These are phyloP conservation scores for Dicrurus megarhynchus DNA, from an alignment of 2,113 vertebrate genomes.

Conservation along the genomic window DNA sequence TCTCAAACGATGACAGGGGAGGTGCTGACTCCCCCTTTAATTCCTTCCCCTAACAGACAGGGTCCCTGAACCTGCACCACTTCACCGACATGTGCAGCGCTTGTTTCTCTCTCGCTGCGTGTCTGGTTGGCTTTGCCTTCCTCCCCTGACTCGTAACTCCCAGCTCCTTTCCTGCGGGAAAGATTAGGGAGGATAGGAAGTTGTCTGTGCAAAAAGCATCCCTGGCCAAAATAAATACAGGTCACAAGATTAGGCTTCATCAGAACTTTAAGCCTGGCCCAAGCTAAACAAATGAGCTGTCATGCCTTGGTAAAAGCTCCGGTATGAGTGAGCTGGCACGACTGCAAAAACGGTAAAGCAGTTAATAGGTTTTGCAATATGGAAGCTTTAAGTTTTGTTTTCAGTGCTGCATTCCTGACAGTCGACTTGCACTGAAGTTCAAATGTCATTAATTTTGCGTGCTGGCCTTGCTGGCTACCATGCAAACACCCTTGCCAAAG, in stretches of 20 bases:
- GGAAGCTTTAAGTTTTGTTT: conserved; percentile 58
- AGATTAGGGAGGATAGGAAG: conserved; percentile 74
- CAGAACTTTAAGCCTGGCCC: conserved; percentile 70
- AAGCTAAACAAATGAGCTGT: conserved; percentile 74
- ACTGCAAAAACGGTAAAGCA: conserved; percentile 51
- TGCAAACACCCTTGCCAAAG: background rate
- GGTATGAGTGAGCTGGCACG: conserved; percentile 54
- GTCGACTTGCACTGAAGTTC: conserved; percentile 18
- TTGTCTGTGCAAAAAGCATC: conserved; percentile 57
- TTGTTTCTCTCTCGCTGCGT: conserved; percentile 6
- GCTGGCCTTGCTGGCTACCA: background rate
- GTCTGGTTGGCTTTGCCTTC: conserved; percentile 52
- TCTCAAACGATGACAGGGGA: background rate
- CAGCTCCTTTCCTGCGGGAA: conserved; percentile 61
- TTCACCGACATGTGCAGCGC: background rate
- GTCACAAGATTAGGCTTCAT: conserved; percentile 76
- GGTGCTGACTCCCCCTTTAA: conserved; percentile 35
- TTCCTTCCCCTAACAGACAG: conserved; percentile 19
- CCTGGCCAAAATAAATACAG: conserved; percentile 71
- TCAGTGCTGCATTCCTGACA: conserved; percentile 60
- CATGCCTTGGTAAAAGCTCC: conserved; percentile 47
- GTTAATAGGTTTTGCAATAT: conserved; percentile 65
- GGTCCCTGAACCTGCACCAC: conserved; percentile 31
- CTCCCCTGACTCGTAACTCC: background rate
- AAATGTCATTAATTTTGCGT: conserved; percentile 30